These are phyloP conservation scores for Eremophila alpestris DNA, from an alignment of 2,797 vertebrate genomes.

Conservation along the genomic window DNA sequence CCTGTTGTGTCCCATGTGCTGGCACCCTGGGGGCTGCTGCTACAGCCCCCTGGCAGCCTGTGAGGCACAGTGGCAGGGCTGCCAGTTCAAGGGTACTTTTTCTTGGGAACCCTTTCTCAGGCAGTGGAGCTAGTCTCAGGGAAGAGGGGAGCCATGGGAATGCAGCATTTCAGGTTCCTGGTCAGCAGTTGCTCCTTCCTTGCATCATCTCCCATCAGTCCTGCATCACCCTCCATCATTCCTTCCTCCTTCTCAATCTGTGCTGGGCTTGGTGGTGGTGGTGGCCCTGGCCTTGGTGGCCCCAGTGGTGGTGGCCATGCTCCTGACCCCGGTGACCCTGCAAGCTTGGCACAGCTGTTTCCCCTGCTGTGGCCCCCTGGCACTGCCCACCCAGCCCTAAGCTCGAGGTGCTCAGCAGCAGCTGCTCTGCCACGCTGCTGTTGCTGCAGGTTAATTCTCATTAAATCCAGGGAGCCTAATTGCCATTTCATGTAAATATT, in stretches of 20 bases:
- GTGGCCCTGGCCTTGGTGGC: neutral
- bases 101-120: neutral
- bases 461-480: neutral
- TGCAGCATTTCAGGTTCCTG: accelerated
- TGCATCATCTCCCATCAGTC: neutral
- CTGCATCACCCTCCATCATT: neutral
- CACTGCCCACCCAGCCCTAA: accelerated
- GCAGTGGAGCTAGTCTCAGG: neutral
- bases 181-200: neutral
- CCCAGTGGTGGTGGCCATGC: neutral
- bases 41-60: accelerated
- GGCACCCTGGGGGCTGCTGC: neutral
- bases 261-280: neutral
- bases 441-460: neutral
- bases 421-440: neutral
- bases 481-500: neutral
- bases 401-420: neutral
- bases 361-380: neutral
- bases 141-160: neutral
- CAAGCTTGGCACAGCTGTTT: accelerated
- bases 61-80: neutral
- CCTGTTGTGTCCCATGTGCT: neutral
- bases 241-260: neutral
- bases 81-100: accelerated
- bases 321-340: neutral